Evolutionary conservation across 2,888 invertebrate genomes (phyloP).

Genomic region (Agrochola lota): DNA sequence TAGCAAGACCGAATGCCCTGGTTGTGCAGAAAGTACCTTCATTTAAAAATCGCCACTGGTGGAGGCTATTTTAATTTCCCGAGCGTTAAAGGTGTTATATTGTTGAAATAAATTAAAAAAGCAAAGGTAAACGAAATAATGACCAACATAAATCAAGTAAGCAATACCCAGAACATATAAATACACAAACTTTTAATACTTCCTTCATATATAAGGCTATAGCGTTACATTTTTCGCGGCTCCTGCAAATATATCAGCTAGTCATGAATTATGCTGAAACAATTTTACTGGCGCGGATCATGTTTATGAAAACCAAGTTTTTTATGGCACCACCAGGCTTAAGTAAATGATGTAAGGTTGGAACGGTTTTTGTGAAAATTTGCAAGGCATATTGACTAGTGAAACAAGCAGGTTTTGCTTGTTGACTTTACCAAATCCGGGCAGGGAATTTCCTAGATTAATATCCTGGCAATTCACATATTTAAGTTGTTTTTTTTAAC

Average conservation of each 20-base stretch:
- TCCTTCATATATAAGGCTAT: constrained; percentile 37
- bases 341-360: constrained; percentile 33
- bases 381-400: constrained; percentile 2
- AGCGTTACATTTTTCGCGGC: constrained; percentile 45
- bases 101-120: constrained; percentile 39
- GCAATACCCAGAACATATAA: constrained; percentile 53
- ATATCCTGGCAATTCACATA: not conserved
- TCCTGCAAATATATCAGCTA: constrained; percentile 46
- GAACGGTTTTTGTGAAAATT: constrained; percentile 1
- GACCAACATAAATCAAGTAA: constrained; percentile 47
- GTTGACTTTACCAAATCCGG: not conserved
- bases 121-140: constrained; percentile 38
- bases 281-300: constrained; percentile 49
- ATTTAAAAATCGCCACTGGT: not conserved
- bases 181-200: constrained; percentile 54
- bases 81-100: constrained; percentile 13
- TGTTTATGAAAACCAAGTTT: constrained; percentile 58
- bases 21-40: not conserved
- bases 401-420: not conserved
- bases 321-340: constrained; percentile 50
- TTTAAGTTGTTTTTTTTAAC: not conserved
- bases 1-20: no score
- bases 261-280: constrained; percentile 56
- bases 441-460: not conserved
- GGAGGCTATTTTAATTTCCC: constrained; percentile 15